Conservation (phyloP, 2,797 vertebrate genomes). For the Psittacula derbiana region DNA sequence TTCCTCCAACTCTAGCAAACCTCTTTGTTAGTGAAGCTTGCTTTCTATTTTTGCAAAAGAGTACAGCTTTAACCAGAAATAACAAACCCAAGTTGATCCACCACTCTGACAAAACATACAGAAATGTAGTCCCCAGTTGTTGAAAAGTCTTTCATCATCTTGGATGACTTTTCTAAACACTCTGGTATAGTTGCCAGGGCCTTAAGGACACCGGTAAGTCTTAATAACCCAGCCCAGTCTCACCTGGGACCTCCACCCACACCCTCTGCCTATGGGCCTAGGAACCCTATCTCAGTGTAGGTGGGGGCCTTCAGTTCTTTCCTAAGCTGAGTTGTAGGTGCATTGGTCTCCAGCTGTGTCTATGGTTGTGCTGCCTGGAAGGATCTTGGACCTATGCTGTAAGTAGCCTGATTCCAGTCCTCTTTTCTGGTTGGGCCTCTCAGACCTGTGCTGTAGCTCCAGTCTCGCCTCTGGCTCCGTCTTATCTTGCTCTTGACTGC, state of each 20-base stretch:
- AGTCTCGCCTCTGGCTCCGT: neutral
- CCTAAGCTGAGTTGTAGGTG: neutral
- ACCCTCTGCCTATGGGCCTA: rapidly evolving
- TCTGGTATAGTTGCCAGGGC: neutral
- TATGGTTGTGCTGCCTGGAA: neutral
- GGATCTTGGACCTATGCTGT: neutral
- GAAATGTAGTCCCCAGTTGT: rapidly evolving
- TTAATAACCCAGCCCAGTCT: neutral
- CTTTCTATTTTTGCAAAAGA: neutral
- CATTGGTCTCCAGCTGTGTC: rapidly evolving
- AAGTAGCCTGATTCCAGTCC: neutral
- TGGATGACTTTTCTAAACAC: neutral
- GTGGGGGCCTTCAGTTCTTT: neutral
- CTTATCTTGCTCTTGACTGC: neutral
- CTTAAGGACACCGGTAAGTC: neutral
- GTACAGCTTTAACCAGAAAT: neutral
- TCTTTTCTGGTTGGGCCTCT: neutral
- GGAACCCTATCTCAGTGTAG: neutral
- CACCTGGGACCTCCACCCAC: neutral
- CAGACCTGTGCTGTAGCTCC: neutral
- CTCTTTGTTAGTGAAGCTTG: neutral
- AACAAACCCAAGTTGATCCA: neutral
- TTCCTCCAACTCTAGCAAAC: neutral
- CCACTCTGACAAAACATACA: neutral
- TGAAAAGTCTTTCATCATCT: neutral